Conservation (phyloP, 2,888 invertebrate species). For the Leptinotarsa haldemani region DNA sequence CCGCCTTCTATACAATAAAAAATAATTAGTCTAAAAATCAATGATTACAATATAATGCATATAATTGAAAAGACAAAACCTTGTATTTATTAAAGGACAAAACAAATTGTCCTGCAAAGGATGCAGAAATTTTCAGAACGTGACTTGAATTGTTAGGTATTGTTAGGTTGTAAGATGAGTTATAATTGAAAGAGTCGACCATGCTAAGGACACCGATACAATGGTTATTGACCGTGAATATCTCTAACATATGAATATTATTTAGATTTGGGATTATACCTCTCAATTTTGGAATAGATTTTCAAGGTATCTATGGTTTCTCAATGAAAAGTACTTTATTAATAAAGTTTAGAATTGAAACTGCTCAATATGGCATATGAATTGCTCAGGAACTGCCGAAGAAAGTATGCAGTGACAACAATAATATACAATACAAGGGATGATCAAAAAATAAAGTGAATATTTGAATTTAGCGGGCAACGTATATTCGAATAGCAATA, state of each 20-base stretch:
- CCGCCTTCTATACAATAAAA: too few relatives aligned
- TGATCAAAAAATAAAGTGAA: too few relatives aligned
- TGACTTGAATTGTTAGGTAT: constrained; percentile 10
- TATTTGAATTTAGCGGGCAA: too few relatives aligned
- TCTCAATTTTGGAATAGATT: neutral
- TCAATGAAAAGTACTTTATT: too few relatives aligned
- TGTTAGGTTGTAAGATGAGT: neutral
- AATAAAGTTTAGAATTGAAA: too few relatives aligned
- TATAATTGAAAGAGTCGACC: neutral
- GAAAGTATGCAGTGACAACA: too few relatives aligned
- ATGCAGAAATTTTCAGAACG: constrained; percentile 5
- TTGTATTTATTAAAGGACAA: neutral
- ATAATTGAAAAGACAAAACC: constrained; percentile 1
- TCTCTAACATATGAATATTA: neutral
- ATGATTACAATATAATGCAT: neutral
- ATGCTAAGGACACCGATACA: constrained; percentile 1
- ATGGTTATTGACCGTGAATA: constrained; percentile 18
- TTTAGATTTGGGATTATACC: neutral
- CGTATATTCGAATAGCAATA: too few relatives aligned
- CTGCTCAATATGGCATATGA: too few relatives aligned
- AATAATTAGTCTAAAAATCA: neutral
- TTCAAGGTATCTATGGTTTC: too few relatives aligned
- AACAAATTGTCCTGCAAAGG: constrained; percentile 13
- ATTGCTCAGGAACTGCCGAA: too few relatives aligned
- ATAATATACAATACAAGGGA: too few relatives aligned